Conservation (phyloP, 2,113 vertebrate species). For the Etheostoma spectabile region DNA sequence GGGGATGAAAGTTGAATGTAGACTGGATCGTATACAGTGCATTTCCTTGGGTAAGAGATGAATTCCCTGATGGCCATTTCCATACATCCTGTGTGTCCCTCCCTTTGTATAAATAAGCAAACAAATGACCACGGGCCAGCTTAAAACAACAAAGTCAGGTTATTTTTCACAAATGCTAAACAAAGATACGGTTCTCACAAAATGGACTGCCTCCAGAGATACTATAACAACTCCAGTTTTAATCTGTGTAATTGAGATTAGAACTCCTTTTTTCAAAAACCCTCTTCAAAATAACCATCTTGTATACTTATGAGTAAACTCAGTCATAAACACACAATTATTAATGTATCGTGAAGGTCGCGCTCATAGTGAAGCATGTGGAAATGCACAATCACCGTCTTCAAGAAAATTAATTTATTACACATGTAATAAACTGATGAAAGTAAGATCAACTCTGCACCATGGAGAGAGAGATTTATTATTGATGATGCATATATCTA, state of each 20-base stretch:
- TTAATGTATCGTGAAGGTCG: too few species aligned
- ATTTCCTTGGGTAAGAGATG: slow-evolving; percentile 22
- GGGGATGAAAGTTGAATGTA: slow-evolving; percentile 61
- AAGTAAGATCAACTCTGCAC: background rate
- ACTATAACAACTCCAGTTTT: background rate
- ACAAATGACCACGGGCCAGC: background rate
- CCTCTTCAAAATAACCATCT: too few species aligned
- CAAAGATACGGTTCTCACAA: slow-evolving; percentile 18
- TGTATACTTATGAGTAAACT: too few species aligned
- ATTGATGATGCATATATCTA: background rate
- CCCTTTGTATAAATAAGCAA: slow-evolving; percentile 3
- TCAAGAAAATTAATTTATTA: background rate
- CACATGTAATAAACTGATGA: background rate
- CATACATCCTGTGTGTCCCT: slow-evolving; percentile 30
- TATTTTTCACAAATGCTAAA: slow-evolving; percentile 8
- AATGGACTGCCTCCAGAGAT: background rate
- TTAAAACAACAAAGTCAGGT: background rate
- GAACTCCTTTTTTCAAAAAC: too few species aligned
- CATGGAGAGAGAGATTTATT: background rate
- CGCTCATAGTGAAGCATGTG: background rate
- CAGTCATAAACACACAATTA: background rate
- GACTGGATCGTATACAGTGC: slow-evolving; percentile 63
- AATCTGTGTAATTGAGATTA: background rate
- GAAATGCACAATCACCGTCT: background rate
- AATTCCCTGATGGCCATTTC: slow-evolving; percentile 12